Evolutionary conservation across 1,140 invertebrate genomes (phyloP).

Genomic region (Battus philenor): DNA sequence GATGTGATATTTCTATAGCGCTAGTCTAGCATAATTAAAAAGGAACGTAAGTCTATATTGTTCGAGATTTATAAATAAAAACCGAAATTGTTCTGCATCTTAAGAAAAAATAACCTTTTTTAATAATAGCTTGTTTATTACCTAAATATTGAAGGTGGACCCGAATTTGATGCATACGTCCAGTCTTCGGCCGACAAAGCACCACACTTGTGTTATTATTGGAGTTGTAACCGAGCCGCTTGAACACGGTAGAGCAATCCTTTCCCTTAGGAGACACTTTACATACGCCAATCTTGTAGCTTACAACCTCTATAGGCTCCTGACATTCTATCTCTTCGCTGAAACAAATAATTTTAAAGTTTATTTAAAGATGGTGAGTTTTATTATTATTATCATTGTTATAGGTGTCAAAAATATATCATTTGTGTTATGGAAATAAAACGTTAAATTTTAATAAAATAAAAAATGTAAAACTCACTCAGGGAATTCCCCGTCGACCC

Average conservation of each 20-base stretch:
- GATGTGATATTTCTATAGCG: too few relatives aligned
- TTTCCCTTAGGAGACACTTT: slow-evolving; percentile 94
- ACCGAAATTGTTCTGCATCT: too few relatives aligned
- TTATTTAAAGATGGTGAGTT: too few relatives aligned
- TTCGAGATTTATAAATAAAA: too few relatives aligned
- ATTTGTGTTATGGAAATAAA: too few relatives aligned
- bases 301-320: slow-evolving; percentile 95
- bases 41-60: too few relatives aligned
- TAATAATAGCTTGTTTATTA: too few relatives aligned
- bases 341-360: slow-evolving; percentile 18
- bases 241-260: slow-evolving; percentile 92
- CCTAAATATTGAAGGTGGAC: slow-evolving; percentile 99
- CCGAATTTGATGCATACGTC: slow-evolving; percentile 98
- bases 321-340: slow-evolving; percentile 89
- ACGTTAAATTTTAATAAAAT: too few relatives aligned
- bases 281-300: slow-evolving; percentile 96
- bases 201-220: slow-evolving; percentile 94
- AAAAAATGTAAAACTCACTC: slow-evolving; percentile 93
- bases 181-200: slow-evolving; percentile 93
- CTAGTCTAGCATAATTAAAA: too few relatives aligned
- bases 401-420: too few relatives aligned
- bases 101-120: too few relatives aligned
- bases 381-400: too few relatives aligned
- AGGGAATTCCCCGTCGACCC: slow-evolving; percentile 97
- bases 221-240: slow-evolving; percentile 89